A percentile compares a stretch with the other conserved stretches of the same genome.
Evolutionary conservation across 37 sponge, comb jelly and placozoan species (phyloP).

Genomic region (Bolinopsis microptera): DNA sequence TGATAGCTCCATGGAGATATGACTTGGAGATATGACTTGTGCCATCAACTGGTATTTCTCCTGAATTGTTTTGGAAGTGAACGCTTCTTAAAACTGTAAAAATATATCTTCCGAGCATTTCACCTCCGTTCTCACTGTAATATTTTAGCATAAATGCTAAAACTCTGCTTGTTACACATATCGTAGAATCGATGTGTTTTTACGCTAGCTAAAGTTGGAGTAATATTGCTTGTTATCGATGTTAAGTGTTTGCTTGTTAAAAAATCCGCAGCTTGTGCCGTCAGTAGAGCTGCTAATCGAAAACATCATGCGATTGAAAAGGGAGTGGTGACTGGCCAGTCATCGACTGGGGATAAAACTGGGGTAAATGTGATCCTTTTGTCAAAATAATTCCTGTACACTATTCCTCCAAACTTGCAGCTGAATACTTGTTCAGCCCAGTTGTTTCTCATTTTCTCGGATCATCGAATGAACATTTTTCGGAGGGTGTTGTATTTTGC

Average conservation of each 20-base stretch:
- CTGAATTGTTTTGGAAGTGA: not conserved
- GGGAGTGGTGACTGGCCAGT: too few relatives aligned
- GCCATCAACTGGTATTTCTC: not conserved
- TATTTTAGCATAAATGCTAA: not conserved
- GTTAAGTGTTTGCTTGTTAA: constrained; percentile 58
- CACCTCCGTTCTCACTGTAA: not conserved
- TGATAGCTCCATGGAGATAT: not conserved
- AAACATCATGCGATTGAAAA: not conserved
- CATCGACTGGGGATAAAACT: too few relatives aligned
- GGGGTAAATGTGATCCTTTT: too few relatives aligned
- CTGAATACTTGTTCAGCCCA: too few relatives aligned
- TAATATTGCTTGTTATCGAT: constrained; percentile 13
- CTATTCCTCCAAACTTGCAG: too few relatives aligned
- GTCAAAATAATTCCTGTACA: too few relatives aligned
- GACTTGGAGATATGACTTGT: too few relatives aligned
- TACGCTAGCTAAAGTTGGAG: not conserved
- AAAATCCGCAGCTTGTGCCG: constrained; percentile 38
- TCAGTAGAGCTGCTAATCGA: not conserved
- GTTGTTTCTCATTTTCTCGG: too few relatives aligned
- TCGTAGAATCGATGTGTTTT: too few relatives aligned
- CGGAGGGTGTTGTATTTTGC: too few relatives aligned
- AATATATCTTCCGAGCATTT: not conserved
- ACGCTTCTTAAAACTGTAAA: not conserved
- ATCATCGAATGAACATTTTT: too few relatives aligned
- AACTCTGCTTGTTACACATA: not conserved